Base-by-base conservation (phyloP, 2,797 vertebrate genomes). In the Huso huso region DNA sequence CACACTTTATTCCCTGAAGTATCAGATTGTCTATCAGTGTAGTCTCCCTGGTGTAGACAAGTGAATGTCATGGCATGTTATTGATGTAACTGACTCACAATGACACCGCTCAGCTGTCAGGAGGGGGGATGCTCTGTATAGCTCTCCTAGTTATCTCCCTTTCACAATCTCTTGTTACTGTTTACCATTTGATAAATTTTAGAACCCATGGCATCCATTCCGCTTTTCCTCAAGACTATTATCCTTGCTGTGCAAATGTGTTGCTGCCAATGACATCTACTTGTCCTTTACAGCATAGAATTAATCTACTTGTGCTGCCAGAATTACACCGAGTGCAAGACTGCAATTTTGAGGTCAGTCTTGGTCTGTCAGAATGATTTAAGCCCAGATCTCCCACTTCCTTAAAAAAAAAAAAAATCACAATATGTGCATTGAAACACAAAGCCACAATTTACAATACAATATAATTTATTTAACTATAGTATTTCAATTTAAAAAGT, bases 281-380 rank as follows among this genome's bases (percentile, higher is more conserved):
- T 7, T 6, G 55, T 58, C 15, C n/a, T 15, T 11, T 58, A 58
- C 55, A 6, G 12, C 55, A 58, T 7, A 11, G 4, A 37, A 37
- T 37, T 37, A 37, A 37, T 37, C 55, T 58, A 2, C 5, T 6
- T 11, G 55, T 7, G 15, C 12, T 11, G 10, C 55, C 10, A n/a
- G 10, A 7, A 11, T 4, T n/a, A 11, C 55, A 11, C 11, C 12
- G 8, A 58, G 55, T n/a, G 12, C 55, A 58, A 58, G 55, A 53
- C 12, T 58, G 55, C 12, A n/a, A 58, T 58, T 58, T 10, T 3
- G 12, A 58, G 55, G 55, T 58, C 55, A 58, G 55, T n/a, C 10
- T 58, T 11, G 55, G 55, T 58, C 7, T 58, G 55, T 58, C 55
- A 58, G 55, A 58, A n/a, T 58, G 55, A 58, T 58, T 58, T 13